A percentile compares a stretch with the other conserved stretches of the same genome.
Evolutionary conservation across 2,888 invertebrate species (phyloP).

Genomic region (Uropetala carovei): DNA sequence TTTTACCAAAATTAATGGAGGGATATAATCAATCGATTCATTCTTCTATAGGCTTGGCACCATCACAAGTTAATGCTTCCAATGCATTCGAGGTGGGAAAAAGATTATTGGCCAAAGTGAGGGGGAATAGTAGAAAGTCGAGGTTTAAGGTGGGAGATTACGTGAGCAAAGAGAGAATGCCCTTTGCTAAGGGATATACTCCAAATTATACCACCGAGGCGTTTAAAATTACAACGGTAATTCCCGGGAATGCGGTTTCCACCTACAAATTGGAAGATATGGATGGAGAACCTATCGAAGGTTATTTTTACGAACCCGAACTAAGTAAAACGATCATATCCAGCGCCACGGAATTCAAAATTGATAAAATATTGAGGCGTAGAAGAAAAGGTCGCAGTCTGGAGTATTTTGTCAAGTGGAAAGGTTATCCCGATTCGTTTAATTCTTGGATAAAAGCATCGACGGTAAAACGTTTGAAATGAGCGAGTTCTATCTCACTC

Average conservation of each 20-base stretch:
- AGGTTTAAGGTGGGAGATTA: neutral
- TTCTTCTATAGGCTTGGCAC: slow-evolving; percentile 44
- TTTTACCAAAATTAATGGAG: slow-evolving; percentile 69
- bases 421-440: neutral
- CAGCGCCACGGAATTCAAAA: neutral
- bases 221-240: neutral
- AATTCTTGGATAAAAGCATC: neutral
- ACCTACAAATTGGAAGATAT: neutral
- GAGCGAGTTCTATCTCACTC: neutral
- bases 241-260: neutral
- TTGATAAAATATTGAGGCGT: neutral
- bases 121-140: neutral
- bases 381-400: neutral
- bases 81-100: slow-evolving; percentile 45
- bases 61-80: slow-evolving; percentile 47
- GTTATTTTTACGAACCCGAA: neutral
- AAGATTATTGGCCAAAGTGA: neutral
- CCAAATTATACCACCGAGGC: neutral
- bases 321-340: neutral
- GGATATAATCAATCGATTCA: slow-evolving; percentile 70
- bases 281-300: neutral
- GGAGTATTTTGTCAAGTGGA: slow-evolving; percentile 21
- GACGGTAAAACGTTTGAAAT: neutral
- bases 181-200: neutral
- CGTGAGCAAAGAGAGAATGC: neutral